Conservation (phyloP, 1,140 invertebrate genomes). For the Solenopsis invicta region DNA sequence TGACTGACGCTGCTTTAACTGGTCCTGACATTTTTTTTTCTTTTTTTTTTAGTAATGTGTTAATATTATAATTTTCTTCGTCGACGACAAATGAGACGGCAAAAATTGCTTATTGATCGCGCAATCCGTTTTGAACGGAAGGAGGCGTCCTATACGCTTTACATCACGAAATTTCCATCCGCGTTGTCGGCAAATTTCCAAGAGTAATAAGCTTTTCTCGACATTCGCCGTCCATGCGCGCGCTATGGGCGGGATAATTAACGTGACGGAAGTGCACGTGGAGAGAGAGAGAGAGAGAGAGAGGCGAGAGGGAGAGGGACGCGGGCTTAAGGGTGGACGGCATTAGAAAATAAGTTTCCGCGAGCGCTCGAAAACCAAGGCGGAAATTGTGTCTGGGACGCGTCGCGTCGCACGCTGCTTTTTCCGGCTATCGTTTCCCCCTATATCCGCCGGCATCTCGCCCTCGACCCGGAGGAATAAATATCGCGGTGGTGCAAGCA, state of each 20-base stretch:
- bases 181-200: conserved; percentile 25
- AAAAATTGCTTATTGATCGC: conserved; percentile 20
- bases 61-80: background rate
- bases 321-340: conserved; percentile 40
- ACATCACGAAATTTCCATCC: conserved; percentile 11
- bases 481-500: conserved; percentile 45
- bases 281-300: background rate
- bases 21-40: background rate
- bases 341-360: conserved; percentile 60
- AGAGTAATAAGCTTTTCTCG: conserved; percentile 47
- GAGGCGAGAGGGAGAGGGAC: background rate
- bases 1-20: background rate
- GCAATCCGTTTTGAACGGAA: background rate
- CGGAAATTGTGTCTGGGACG: conserved; percentile 55
- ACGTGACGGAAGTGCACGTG: conserved; percentile 40
- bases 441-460: conserved; percentile 30
- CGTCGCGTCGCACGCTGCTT: conserved; percentile 28
- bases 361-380: conserved; percentile 45
- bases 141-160: background rate
- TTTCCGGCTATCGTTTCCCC: conserved; percentile 50
- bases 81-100: background rate
- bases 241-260: conserved; percentile 42
- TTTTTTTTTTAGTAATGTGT: background rate
- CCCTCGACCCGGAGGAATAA: conserved; percentile 29
- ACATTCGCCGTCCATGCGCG: conserved; percentile 19